These are phyloP conservation scores for Antennarius striatus DNA, from an alignment of 2,113 vertebrate genomes.

Conservation along the genomic window DNA sequence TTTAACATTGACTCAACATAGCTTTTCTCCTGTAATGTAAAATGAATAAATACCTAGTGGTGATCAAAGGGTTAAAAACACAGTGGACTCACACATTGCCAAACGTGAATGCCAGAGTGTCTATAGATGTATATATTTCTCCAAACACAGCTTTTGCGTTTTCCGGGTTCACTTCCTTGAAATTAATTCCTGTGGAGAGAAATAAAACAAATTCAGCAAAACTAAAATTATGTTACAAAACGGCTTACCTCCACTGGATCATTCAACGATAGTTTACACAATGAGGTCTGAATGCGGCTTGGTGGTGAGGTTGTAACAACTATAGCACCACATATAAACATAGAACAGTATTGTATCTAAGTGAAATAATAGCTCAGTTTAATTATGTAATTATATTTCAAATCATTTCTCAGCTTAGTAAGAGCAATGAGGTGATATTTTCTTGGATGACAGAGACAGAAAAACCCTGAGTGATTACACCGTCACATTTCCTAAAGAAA, in stretches of 20 bases:
- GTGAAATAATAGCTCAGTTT: no score
- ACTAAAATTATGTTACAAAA: constrained; percentile 3
- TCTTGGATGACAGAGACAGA: constrained; percentile 8
- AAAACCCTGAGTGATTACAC: not conserved
- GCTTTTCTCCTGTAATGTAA: constrained; percentile 10
- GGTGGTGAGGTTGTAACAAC: not conserved
- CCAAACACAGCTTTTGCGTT: constrained; percentile 86
- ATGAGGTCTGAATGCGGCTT: not conserved
- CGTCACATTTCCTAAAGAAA: constrained; percentile 14
- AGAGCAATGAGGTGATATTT: not conserved
- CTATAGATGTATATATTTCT: constrained; percentile 92
- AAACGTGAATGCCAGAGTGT: constrained; percentile 95
- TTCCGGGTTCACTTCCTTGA: constrained; percentile 91
- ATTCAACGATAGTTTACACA: constrained; percentile 17
- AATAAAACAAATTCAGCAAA: constrained; percentile 51
- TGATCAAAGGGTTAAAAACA: constrained; percentile 44
- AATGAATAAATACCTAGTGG: constrained; percentile 15
- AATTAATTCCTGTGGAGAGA: constrained; percentile 85
- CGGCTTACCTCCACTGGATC: not conserved
- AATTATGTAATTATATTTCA: no score
- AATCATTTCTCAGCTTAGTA: no score
- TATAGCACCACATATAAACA: not conserved
- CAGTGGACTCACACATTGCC: constrained; percentile 93
- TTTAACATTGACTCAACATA: not conserved
- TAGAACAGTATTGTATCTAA: no score